Evolutionary conservation across 2,113 vertebrate genomes (phyloP), one percentile per base, ranked within the genome.

Genomic region (Stegastes partitus): DNA sequence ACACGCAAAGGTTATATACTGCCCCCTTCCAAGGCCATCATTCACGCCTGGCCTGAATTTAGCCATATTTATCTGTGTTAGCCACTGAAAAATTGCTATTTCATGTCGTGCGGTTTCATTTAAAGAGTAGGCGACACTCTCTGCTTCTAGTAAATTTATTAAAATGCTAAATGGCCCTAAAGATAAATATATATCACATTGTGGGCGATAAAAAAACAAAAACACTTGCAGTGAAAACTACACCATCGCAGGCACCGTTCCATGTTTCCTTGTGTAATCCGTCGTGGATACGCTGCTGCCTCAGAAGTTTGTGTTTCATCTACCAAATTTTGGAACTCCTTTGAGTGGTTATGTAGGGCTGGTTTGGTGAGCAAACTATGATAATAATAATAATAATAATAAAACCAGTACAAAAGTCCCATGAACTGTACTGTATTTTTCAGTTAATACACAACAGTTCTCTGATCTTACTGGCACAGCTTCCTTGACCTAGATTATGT

Each of bases 401-500:
- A n/a, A n/a, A n/a, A n/a, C n/a, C n/a, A n/a, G n/a, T n/a, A n/a
- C n/a, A 21, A 51, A 45, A 25, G 69, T 66, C 53, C 42, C 7
- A n/a, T 25, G 42, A 56, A 12, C 14, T 2, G 39, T 68, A 55
- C 42, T 70, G 19, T 87, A 50, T 81, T 73, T 74, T 79, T 44
- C 34, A 64, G 61, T 55, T 51, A 62, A 65, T 59, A 50, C 65
- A 72, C 50, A 59, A 56, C 69, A 65, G 45, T 71, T 70, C 67
- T 82, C 59, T 80, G 76, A 81, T 90, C 84, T 83, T 58, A 62
- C 75, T 81, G 74, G 79, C 77, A 54, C 49, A 58, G 81, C 75
- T 76, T 71, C 70, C 78, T 85, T 86, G 82, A 91, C 89, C 90
- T 81, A 87, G 81, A 91, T 90, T 71, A 69, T 87, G 86, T 85